Conservation (phyloP, 2,888 invertebrate species). For the Daptonema setosum region DNA sequence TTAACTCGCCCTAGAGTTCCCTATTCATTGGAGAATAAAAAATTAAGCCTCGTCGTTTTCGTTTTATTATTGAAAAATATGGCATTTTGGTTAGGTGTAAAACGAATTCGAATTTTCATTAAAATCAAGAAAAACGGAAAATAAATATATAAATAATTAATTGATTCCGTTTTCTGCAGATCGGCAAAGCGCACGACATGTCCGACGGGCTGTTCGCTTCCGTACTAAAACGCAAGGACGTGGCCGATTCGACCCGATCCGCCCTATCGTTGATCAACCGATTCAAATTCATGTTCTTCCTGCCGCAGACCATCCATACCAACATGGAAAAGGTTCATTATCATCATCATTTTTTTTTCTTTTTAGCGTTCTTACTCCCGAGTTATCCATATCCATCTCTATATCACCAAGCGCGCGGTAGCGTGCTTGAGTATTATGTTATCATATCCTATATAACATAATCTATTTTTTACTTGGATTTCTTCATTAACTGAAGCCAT, state of each 20-base stretch:
- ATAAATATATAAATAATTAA: too few relatives aligned
- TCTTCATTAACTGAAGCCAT: too few relatives aligned
- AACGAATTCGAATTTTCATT: too few relatives aligned
- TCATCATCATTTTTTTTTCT: background rate
- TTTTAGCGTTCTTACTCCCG: background rate
- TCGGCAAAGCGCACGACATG: background rate
- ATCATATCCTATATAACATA: background rate
- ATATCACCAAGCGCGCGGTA: background rate
- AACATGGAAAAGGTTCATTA: conserved; percentile 52
- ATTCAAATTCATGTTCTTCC: conserved; percentile 80
- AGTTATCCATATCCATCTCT: background rate
- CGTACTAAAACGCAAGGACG: conserved; percentile 68
- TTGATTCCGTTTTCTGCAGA: too few relatives aligned
- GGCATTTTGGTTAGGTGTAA: too few relatives aligned
- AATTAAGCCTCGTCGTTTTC: too few relatives aligned
- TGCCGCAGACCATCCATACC: conserved; percentile 75
- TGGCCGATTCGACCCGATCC: conserved; percentile 82
- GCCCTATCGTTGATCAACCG: conserved; percentile 73
- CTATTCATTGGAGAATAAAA: too few relatives aligned
- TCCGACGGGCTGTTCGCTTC: conserved; percentile 46
- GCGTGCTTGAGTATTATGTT: background rate
- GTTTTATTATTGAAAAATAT: too few relatives aligned
- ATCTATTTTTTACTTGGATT: too few relatives aligned
- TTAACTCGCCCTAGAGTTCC: too few relatives aligned
- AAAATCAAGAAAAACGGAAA: background rate